Conservation (phyloP, 1,140 invertebrate genomes). For the Venustaconcha ellipsiformis region DNA sequence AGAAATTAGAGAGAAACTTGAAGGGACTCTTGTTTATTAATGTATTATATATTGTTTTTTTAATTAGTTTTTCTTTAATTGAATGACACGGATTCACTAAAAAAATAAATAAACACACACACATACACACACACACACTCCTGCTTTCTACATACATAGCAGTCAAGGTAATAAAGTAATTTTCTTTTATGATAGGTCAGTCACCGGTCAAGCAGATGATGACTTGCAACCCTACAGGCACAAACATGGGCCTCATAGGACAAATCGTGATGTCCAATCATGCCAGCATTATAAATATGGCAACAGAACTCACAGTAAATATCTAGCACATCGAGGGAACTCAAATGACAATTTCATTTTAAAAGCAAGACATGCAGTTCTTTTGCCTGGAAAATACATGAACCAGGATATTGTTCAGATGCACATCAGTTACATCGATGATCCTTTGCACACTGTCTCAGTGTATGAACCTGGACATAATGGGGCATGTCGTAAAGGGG, state of each 20-base stretch:
- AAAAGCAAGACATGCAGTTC: neutral
- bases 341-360: neutral
- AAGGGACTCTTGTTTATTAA: too few relatives aligned
- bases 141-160: too few relatives aligned
- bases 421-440: slow-evolving; percentile 14
- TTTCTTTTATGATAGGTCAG: too few relatives aligned
- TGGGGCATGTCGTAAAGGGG: slow-evolving; percentile 12
- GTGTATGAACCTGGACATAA: slow-evolving; percentile 29
- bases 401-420: slow-evolving; percentile 5
- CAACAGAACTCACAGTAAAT: neutral
- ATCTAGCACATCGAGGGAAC: neutral
- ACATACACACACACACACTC: too few relatives aligned
- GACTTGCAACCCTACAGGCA: too few relatives aligned
- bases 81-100: too few relatives aligned
- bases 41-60: too few relatives aligned
- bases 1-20: too few relatives aligned
- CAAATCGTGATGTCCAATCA: neutral
- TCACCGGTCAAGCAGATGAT: too few relatives aligned
- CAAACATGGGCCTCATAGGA: neutral
- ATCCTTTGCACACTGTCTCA: slow-evolving; percentile 20
- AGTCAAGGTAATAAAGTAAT: too few relatives aligned
- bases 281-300: slow-evolving; percentile 9
- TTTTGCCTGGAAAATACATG: neutral
- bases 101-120: too few relatives aligned
- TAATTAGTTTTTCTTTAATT: too few relatives aligned